Evolutionary conservation across 2,888 invertebrate species (phyloP).

Genomic region (Pterostichus madidus): DNA sequence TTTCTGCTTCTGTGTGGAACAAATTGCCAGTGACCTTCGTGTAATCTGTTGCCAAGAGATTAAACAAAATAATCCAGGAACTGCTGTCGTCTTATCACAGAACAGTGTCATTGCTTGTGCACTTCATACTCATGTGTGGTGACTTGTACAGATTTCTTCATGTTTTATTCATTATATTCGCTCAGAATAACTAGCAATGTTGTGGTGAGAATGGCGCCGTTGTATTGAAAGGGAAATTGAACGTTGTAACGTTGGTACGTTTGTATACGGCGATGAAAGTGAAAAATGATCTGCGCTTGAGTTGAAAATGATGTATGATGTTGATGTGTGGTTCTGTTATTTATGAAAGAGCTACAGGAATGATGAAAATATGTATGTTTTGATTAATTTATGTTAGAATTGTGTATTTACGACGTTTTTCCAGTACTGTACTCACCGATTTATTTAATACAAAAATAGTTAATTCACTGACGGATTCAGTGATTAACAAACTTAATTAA

Average conservation of each 20-base stretch:
- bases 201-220: not conserved
- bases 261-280: constrained; percentile 2
- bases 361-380: too few relatives aligned
- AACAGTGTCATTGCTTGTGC: constrained; percentile 39
- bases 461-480: too few relatives aligned
- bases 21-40: constrained; percentile 64
- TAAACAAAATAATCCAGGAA: constrained; percentile 65
- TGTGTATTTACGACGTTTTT: too few relatives aligned
- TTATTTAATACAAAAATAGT: too few relatives aligned
- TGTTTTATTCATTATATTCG: constrained; percentile 38
- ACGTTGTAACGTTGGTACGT: too few relatives aligned
- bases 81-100: constrained; percentile 50
- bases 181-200: not conserved
- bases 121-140: not conserved
- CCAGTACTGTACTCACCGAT: too few relatives aligned
- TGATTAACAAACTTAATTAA: too few relatives aligned
- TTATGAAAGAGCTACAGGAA: too few relatives aligned
- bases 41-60: constrained; percentile 64
- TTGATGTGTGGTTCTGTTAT: not conserved
- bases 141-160: constrained; percentile 11
- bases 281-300: constrained; percentile 5
- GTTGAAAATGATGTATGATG: not conserved
- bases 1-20: too few relatives aligned
- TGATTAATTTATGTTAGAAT: too few relatives aligned
- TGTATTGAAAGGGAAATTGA: constrained; percentile 9